These are phyloP conservation scores for Serilophus lunatus DNA, from an alignment of 2,113 vertebrate species.

Conservation along the genomic window DNA sequence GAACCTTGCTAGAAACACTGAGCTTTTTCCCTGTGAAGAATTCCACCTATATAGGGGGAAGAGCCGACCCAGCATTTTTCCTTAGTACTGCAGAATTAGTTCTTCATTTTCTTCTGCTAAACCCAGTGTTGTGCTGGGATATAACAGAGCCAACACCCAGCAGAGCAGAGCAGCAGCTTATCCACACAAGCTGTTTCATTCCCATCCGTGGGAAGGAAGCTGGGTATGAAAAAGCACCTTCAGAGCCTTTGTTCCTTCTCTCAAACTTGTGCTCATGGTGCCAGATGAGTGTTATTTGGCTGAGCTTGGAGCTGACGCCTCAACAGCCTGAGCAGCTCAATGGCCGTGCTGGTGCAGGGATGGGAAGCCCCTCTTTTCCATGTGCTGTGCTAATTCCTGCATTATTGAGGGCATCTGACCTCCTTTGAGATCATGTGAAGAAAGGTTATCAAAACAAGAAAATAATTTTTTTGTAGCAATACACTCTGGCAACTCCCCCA, in stretches of 20 bases:
- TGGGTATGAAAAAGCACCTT: background rate
- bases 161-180: background rate
- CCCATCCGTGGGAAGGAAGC: rapidly evolving
- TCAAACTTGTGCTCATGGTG: rapidly evolving
- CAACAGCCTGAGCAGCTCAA: background rate
- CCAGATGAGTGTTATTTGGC: background rate
- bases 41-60: background rate
- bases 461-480: background rate
- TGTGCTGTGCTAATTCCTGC: background rate
- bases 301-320: background rate
- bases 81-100: background rate
- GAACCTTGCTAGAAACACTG: background rate
- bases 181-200: background rate
- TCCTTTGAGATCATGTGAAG: background rate
- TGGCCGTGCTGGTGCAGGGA: rapidly evolving
- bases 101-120: background rate
- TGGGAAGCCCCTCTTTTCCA: background rate
- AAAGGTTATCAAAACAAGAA: background rate
- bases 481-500: background rate
- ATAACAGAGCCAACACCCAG: background rate
- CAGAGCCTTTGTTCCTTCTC: background rate
- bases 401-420: background rate
- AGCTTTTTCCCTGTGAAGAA: background rate
- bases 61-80: background rate
- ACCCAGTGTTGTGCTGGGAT: rapidly evolving